These are phyloP conservation scores for Tinamus guttatus DNA, from an alignment of 2,113 vertebrate species.

Conservation along the genomic window DNA sequence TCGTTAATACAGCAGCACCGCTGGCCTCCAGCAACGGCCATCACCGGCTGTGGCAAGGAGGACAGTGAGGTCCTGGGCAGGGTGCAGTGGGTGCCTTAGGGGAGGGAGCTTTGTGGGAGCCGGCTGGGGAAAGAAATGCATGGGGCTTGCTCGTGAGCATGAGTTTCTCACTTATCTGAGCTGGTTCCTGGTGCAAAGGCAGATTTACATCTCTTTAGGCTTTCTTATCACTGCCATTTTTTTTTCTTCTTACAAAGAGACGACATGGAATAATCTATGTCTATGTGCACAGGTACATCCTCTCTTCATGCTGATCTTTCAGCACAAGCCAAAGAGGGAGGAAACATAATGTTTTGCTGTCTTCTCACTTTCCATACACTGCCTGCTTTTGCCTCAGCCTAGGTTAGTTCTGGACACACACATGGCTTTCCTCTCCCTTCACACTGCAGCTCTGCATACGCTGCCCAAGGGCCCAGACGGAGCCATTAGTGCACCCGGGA, in stretches of 20 bases:
- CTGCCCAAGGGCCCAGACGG: not conserved
- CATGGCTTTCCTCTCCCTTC: not conserved
- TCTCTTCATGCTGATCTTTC: slow-evolving; percentile 32
- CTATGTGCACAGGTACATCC: slow-evolving; percentile 39
- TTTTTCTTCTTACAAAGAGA: not conserved
- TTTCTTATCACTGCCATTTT: not conserved
- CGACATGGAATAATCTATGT: not conserved
- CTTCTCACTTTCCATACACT: not conserved
- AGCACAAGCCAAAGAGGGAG: slow-evolving; percentile 56
- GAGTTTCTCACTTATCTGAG: not conserved
- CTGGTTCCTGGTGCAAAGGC: not conserved
- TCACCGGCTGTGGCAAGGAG: accelerated
- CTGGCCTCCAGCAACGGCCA: accelerated
- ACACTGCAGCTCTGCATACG: not conserved
- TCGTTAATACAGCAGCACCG: not conserved
- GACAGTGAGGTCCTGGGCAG: not conserved
- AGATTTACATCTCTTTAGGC: accelerated
- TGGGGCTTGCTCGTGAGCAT: not conserved
- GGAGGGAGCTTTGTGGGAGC: not conserved
- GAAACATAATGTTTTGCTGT: not conserved
- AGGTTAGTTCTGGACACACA: not conserved
- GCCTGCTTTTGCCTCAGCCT: not conserved
- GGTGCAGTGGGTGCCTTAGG: not conserved
- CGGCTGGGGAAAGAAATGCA: not conserved
- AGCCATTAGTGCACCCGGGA: slow-evolving; percentile 13